A percentile compares a stretch with the other conserved stretches of the same genome.
Evolutionary conservation across 2,888 invertebrate species (phyloP).

Genomic region (Acleris sparsana): DNA sequence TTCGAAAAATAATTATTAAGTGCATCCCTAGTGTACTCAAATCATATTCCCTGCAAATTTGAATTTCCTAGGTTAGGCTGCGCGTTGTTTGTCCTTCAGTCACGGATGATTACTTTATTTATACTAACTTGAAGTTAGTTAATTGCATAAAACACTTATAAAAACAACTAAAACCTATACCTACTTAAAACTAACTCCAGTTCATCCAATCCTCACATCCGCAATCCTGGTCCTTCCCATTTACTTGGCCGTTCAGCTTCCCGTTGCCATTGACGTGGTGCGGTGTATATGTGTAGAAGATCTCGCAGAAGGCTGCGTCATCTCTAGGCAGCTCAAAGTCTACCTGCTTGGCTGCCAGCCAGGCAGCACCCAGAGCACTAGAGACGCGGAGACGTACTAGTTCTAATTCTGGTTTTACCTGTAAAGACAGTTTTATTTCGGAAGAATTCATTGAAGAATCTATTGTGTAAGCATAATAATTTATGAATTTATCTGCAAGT

Average conservation of each 20-base stretch:
- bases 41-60: too few species aligned
- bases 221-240: constrained; percentile 46
- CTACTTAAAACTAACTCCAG: constrained; percentile 45
- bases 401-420: constrained; percentile 76
- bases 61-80: too few species aligned
- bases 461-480: too few species aligned
- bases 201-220: constrained; percentile 53
- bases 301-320: constrained; percentile 86
- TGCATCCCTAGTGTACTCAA: too few species aligned
- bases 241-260: constrained; percentile 23
- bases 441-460: neutral
- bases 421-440: constrained; percentile 36
- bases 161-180: neutral
- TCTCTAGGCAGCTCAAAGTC: constrained; percentile 86
- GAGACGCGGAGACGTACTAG: constrained; percentile 88
- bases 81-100: too few species aligned
- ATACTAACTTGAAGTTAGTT: too few species aligned
- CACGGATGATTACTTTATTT: too few species aligned
- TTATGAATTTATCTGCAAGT: too few species aligned
- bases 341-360: constrained; percentile 90
- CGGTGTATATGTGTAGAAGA: constrained; percentile 84
- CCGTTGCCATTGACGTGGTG: constrained; percentile 27
- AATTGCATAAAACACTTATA: neutral
- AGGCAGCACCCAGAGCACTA: constrained; percentile 93
- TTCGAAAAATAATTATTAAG: too few species aligned